Conservation (phyloP, 2,797 vertebrate genomes). For the Caiman crocodilus region DNA sequence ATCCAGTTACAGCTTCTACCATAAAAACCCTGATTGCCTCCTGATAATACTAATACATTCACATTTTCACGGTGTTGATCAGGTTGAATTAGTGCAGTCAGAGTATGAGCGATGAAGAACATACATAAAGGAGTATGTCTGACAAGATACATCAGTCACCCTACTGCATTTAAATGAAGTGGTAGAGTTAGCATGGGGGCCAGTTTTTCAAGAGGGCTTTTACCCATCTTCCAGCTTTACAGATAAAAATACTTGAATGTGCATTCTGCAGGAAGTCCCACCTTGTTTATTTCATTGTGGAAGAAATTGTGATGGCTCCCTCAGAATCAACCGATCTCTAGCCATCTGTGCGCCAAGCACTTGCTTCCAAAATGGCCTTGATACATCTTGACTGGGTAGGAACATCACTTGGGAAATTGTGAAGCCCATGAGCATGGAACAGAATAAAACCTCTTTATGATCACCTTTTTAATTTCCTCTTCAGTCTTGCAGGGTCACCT, state of each 20-base stretch:
- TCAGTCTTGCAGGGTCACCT: neutral
- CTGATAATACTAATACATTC: neutral
- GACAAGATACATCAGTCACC: neutral
- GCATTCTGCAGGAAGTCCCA: accelerated
- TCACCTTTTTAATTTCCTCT: accelerated
- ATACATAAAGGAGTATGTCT: neutral
- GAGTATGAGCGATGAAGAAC: neutral
- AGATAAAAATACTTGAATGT: neutral
- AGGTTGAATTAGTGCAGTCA: neutral
- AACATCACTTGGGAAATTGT: accelerated
- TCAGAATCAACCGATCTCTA: neutral
- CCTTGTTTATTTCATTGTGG: neutral
- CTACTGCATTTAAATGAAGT: neutral
- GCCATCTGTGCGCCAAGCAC: neutral
- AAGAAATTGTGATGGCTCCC: neutral
- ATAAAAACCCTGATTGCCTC: neutral
- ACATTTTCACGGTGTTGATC: neutral
- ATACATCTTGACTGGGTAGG: neutral
- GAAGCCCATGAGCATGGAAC: neutral
- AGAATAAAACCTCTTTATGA: accelerated
- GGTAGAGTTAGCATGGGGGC: neutral
- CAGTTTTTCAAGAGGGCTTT: neutral
- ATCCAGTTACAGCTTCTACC: neutral
- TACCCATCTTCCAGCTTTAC: neutral
- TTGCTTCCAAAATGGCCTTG: neutral